phyloP scores from a whole-genome alignment of 2,113 vertebrate genomes.

The Ascaphus truei region DNA sequence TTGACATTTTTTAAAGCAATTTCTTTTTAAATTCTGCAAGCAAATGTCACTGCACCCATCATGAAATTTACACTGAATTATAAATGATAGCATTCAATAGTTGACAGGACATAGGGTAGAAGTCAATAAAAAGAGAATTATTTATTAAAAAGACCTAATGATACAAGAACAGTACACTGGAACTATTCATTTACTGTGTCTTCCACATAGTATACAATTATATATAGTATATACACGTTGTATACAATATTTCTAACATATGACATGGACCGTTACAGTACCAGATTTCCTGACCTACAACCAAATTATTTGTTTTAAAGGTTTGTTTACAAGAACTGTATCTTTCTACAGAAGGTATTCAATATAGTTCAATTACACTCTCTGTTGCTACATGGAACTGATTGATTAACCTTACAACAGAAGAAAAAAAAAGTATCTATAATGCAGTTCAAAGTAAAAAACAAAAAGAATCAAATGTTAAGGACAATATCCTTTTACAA shows the following conservation, averaged over 20 bases:
- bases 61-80: neutral
- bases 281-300: constrained; percentile 51
- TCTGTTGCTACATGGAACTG: neutral
- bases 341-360: neutral
- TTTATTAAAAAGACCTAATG: constrained; percentile 80
- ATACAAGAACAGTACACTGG: constrained; percentile 75
- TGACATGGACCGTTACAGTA: constrained; percentile 50
- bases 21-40: neutral
- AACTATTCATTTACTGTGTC: constrained; percentile 70
- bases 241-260: constrained; percentile 64
- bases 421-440: neutral
- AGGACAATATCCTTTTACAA: neutral
- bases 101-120: constrained; percentile 68
- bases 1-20: constrained; percentile 18
- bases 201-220: constrained; percentile 64
- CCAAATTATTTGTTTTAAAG: constrained; percentile 25
- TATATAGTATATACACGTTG: constrained; percentile 70
- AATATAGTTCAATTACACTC: neutral
- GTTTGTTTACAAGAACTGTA: neutral
- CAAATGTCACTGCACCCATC: constrained; percentile 32
- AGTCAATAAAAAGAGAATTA: constrained; percentile 76
- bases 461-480: neutral
- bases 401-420: neutral
- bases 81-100: constrained; percentile 38
- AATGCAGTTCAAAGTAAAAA: neutral